Percentiles rank a stretch among this genome's conserved stretches.
These are phyloP conservation scores for Acrocyrtus sp. DNA, from an alignment of 2,888 invertebrate genomes.

Conservation along the genomic window DNA sequence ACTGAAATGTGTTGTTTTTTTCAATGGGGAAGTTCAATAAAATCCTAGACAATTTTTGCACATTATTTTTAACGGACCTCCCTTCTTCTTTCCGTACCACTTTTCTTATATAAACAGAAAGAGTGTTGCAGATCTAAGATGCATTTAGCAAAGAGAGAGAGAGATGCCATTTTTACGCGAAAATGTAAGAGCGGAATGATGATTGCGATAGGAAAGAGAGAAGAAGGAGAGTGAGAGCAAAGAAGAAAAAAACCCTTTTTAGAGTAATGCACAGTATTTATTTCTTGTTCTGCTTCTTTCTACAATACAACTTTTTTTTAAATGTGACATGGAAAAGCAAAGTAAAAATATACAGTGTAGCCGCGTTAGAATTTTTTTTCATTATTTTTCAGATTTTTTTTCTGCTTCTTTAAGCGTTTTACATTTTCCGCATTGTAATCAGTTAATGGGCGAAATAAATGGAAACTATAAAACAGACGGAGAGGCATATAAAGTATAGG, in stretches of 20 bases:
- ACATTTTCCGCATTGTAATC: constrained; percentile 45
- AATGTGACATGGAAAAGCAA: background rate
- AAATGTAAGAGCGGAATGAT: too few species aligned
- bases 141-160: too few species aligned
- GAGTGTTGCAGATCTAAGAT: too few species aligned
- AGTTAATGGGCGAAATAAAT: constrained; percentile 48
- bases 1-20: constrained; percentile 3
- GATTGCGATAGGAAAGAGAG: constrained; percentile 7
- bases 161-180: too few species aligned
- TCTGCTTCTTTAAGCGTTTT: background rate
- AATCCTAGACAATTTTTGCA: constrained; percentile 51
- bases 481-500: too few species aligned
- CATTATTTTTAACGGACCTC: constrained; percentile 45
- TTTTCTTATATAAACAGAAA: too few species aligned
- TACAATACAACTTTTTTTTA: constrained; percentile 6
- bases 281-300: background rate
- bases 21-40: constrained; percentile 44
- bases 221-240: background rate
- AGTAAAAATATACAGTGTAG: background rate
- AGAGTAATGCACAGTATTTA: background rate
- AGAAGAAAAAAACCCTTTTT: constrained; percentile 18
- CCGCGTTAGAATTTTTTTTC: background rate
- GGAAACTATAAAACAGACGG: constrained; percentile 34
- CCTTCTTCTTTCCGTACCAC: too few species aligned
- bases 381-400: constrained; percentile 3